These are phyloP conservation scores for Peromyscus californicus DNA, from an alignment of 2,113 vertebrate genomes.

Conservation along the genomic window DNA sequence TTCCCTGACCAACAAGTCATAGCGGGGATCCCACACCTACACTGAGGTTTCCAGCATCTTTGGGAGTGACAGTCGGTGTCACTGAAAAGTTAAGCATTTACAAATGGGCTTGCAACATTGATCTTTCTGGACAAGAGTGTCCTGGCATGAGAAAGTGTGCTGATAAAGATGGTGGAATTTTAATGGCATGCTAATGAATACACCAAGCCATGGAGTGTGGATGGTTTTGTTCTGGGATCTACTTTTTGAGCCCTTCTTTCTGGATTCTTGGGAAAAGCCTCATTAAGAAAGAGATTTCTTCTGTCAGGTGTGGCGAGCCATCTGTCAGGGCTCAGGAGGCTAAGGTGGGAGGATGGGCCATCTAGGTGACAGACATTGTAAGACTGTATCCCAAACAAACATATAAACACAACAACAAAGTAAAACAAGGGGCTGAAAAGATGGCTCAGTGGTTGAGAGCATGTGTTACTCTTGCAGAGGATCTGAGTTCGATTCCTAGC, in stretches of 20 bases:
- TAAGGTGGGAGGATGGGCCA: neutral
- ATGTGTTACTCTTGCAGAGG: neutral
- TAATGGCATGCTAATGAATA: conserved; percentile 7
- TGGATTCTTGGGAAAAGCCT: neutral
- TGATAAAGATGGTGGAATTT: neutral
- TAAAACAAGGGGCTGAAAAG: neutral
- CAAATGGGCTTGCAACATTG: neutral
- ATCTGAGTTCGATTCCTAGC: neutral
- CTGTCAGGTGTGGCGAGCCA: neutral
- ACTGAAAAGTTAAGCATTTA: conserved; percentile 3
- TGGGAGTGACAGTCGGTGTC: neutral
- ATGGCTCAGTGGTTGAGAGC: neutral
- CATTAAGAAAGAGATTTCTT: neutral
- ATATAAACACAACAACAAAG: neutral
- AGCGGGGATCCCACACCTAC: no score
- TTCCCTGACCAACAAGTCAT: neutral
- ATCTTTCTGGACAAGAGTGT: neutral
- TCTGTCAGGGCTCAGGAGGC: neutral
- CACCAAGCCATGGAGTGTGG: neutral
- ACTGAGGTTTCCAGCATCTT: neutral
- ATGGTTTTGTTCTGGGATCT: conserved; percentile 38
- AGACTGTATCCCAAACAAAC: neutral
- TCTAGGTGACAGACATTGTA: neutral
- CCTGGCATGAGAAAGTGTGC: neutral
- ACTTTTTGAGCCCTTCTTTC: neutral